Conservation (phyloP, 1,140 invertebrate genomes). For the Phortica variegata region DNA sequence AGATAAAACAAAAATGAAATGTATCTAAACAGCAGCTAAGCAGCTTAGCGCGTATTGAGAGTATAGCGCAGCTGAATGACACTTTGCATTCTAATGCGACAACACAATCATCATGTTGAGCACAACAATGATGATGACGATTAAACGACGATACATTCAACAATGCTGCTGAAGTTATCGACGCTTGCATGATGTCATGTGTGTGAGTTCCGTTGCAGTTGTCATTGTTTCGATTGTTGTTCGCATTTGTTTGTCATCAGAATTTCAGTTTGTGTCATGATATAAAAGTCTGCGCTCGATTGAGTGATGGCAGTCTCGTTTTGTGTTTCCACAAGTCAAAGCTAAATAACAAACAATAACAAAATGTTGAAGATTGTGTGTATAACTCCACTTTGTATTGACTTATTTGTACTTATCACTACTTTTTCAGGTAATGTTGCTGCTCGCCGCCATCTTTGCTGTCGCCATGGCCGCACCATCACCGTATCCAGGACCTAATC, state of each 20-base stretch:
- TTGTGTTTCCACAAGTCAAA: slow-evolving; percentile 16
- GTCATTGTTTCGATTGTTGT: too few relatives aligned
- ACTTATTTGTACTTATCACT: not conserved
- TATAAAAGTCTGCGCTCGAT: slow-evolving; percentile 26
- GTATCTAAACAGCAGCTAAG: slow-evolving; percentile 2
- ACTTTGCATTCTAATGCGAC: too few relatives aligned
- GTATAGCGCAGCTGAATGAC: too few relatives aligned
- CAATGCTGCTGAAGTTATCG: too few relatives aligned
- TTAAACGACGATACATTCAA: not conserved
- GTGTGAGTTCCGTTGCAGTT: too few relatives aligned
- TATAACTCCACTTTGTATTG: not conserved
- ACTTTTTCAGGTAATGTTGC: slow-evolving; percentile 29
- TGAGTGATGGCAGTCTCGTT: slow-evolving; percentile 28
- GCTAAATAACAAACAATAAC: slow-evolving; percentile 6
- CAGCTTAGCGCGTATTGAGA: slow-evolving; percentile 19
- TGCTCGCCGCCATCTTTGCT: slow-evolving; percentile 37
- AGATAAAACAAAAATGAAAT: not conserved
- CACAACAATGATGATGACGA: slow-evolving; percentile 5
- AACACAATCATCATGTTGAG: too few relatives aligned
- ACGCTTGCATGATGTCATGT: too few relatives aligned
- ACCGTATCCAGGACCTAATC: slow-evolving; percentile 31
- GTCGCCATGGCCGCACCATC: slow-evolving; percentile 30
- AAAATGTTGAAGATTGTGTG: slow-evolving; percentile 47
- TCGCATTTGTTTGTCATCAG: slow-evolving; percentile 12
- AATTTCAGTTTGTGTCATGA: slow-evolving; percentile 1